Evolutionary conservation across 2,888 invertebrate species (phyloP).

Genomic region (Eristalinus sepulchralis): DNA sequence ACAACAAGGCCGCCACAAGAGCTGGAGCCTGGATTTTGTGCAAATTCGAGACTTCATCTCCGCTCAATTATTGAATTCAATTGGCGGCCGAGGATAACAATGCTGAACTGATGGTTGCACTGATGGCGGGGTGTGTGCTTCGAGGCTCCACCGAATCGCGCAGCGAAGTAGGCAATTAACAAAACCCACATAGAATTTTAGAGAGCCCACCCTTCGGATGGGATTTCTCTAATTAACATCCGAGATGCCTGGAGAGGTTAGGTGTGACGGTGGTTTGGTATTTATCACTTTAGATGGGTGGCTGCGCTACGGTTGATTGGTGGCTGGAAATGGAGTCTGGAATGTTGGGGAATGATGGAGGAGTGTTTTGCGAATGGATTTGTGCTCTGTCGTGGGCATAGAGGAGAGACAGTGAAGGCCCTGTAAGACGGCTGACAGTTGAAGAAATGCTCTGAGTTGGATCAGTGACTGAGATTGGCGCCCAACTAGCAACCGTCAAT

Average conservation of each 20-base stretch:
- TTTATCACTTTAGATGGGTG: slow-evolving; percentile 16
- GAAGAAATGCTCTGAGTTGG: too few relatives aligned
- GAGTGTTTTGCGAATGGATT: too few relatives aligned
- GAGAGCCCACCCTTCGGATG: background rate
- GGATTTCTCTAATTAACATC: slow-evolving; percentile 40
- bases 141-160: background rate
- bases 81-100: background rate
- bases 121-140: background rate
- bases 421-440: too few relatives aligned
- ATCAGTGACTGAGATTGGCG: too few relatives aligned
- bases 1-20: slow-evolving; percentile 23
- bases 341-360: background rate
- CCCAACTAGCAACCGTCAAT: too few relatives aligned
- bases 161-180: slow-evolving; percentile 36
- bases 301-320: too few relatives aligned
- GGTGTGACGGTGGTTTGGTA: slow-evolving; percentile 9
- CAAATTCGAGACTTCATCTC: slow-evolving; percentile 31
- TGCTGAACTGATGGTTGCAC: background rate
- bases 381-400: too few relatives aligned
- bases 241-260: slow-evolving; percentile 1
- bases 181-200: slow-evolving; percentile 24
- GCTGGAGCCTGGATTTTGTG: slow-evolving; percentile 4
- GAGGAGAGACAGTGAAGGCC: too few relatives aligned
- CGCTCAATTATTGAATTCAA: slow-evolving; percentile 10
- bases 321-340: too few relatives aligned